phyloP scores from a whole-genome alignment of 2,113 vertebrate genomes.

The Cephalopterus ornatus region DNA sequence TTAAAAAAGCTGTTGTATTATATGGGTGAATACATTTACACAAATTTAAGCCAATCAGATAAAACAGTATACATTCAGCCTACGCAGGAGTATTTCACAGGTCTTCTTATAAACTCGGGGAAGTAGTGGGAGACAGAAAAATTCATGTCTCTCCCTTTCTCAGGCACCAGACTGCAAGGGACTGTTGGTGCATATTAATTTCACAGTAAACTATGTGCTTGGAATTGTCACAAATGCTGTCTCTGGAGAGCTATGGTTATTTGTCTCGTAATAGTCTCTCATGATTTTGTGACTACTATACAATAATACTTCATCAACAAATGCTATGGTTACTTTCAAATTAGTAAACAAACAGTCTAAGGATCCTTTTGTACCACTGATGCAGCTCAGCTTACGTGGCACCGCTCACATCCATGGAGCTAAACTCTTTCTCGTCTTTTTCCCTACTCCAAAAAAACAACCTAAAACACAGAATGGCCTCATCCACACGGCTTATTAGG shows the following conservation, averaged over 20 bases:
- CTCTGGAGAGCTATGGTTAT: slow-evolving; percentile 11
- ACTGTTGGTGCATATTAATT: slow-evolving; percentile 58
- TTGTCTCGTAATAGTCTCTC: slow-evolving; percentile 20
- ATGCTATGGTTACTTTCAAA: slow-evolving; percentile 37
- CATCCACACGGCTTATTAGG: slow-evolving; percentile 24
- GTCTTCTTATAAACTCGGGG: not conserved
- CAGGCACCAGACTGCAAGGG: slow-evolving; percentile 24
- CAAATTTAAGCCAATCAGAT: not conserved
- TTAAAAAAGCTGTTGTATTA: not conserved
- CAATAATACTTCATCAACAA: slow-evolving; percentile 16
- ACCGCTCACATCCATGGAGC: not conserved
- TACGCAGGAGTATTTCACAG: not conserved
- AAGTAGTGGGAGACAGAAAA: not conserved
- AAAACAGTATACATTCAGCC: not conserved
- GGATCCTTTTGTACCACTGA: not conserved
- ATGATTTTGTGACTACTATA: slow-evolving; percentile 18
- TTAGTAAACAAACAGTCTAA: slow-evolving; percentile 27
- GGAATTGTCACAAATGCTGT: slow-evolving; percentile 44
- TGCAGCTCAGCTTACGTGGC: not conserved
- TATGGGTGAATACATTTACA: not conserved
- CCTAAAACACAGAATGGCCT: slow-evolving; percentile 18
- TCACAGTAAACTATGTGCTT: slow-evolving; percentile 12
- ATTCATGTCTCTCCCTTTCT: not conserved
- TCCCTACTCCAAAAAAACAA: not conserved
- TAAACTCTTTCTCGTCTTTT: not conserved